phyloP scores from a whole-genome alignment of 2,797 vertebrate species.

The Thamnophis elegans region DNA sequence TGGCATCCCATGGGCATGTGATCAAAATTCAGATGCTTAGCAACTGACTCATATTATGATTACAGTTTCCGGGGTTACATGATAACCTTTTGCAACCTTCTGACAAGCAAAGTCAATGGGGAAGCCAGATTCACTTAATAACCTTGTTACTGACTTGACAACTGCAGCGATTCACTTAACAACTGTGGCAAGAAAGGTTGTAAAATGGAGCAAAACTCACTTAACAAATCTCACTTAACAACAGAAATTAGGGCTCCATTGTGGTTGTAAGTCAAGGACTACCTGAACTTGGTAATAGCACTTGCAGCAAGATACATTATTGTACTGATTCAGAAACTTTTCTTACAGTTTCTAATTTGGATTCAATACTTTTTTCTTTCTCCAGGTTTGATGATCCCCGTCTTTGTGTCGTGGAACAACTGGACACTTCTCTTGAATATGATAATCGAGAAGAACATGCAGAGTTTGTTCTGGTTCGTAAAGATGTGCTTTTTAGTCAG shows the following conservation, averaged over 20 bases:
- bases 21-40: neutral
- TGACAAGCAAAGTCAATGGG: neutral
- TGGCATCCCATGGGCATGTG: neutral
- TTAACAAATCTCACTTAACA: neutral
- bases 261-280: neutral
- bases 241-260: neutral
- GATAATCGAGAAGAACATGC: conserved; percentile 95
- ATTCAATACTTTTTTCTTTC: conserved; percentile 39
- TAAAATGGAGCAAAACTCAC: neutral
- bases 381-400: conserved; percentile 98
- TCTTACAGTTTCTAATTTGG: conserved; percentile 33
- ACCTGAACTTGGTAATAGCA: neutral
- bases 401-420: conserved; percentile 98
- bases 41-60: neutral
- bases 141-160: neutral
- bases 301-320: neutral
- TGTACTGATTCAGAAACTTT: neutral
- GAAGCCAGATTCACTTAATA: neutral
- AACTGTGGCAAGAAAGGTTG: neutral
- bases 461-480: conserved; percentile 96
- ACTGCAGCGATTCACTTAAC: neutral
- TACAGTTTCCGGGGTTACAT: neutral
- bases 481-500: conserved; percentile 98
- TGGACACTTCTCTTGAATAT: conserved; percentile 84
- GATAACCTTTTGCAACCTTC: neutral